Evolutionary conservation across 1,140 invertebrate genomes (phyloP), one percentile per base, ranked within the genome.

Genomic region (Leptopilina clavipes): DNA sequence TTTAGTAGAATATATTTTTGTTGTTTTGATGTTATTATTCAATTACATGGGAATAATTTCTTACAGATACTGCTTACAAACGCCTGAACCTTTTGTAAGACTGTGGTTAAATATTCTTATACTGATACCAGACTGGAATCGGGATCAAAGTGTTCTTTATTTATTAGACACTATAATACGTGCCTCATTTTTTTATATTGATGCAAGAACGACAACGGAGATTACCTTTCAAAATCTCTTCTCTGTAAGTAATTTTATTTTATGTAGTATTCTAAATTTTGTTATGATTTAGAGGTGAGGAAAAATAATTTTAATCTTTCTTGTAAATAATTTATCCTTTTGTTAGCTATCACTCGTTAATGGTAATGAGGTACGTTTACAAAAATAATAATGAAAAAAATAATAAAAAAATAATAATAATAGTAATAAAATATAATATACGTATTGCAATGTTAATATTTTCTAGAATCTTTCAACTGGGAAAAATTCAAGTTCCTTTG

Each of bases 21-120:
- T n/a, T n/a, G n/a, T n/a, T n/a, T n/a, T n/a, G n/a, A n/a, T n/a
- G n/a, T n/a, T n/a, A n/a, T n/a, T n/a, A n/a, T n/a, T n/a, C n/a
- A n/a, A n/a, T n/a, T n/a, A n/a, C n/a, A n/a, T n/a, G 74, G 72
- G 8, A 19, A 25, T 45, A 72, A 17, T 71, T 70, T 54, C 76
- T 81, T 84, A 2, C 40, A 92, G 91, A 74, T 93, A 92, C 81
- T 87, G 85, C 71, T 83, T 91, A 1, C 72, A 84, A 12, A 90
- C 89, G 73, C 92, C 93, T 8, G 89, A 91, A 54, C 90, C 90
- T 52, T 88, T 95, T 3, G 90, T 94, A 0, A 88, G 92, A 72
- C 86, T 95, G 3, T 95, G 95, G 95, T 85, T 93, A 0, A 92
- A 93, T 81, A 89, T 91, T 43, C 86, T 94, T 3, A 89, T 93